Evolutionary conservation across 2,797 vertebrate genomes (phyloP).

Genomic region (Bradypus variegatus): DNA sequence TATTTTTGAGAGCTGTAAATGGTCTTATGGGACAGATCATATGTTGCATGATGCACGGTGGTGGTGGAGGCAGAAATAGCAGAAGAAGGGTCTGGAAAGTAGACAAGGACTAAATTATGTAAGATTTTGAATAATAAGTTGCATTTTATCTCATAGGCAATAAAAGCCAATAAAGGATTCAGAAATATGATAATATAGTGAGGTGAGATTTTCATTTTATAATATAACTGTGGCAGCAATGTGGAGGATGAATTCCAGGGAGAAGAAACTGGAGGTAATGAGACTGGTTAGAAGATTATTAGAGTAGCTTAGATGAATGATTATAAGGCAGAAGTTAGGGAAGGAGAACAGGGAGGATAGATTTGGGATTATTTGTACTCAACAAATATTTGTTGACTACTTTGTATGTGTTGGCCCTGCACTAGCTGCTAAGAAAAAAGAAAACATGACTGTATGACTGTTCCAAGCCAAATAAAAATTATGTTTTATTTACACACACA

Average conservation of each 20-base stretch:
- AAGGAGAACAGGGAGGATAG: neutral
- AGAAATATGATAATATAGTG: neutral
- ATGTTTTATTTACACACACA: neutral
- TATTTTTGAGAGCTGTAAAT: neutral
- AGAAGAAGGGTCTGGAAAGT: neutral
- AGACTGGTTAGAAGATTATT: neutral
- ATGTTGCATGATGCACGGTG: neutral
- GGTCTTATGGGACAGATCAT: neutral
- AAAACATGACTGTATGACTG: neutral
- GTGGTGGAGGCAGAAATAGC: neutral
- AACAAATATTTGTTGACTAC: slow-evolving; percentile 2
- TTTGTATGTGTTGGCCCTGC: neutral
- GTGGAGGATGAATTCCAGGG: neutral
- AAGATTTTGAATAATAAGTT: neutral
- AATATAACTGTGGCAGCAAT: neutral
- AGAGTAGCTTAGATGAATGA: neutral
- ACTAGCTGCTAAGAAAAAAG: neutral
- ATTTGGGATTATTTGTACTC: neutral
- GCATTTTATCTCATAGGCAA: neutral
- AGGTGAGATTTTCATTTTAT: neutral
- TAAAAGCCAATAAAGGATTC: neutral
- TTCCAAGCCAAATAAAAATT: neutral
- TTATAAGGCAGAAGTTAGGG: neutral
- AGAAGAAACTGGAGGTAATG: neutral
- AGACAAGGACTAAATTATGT: neutral